Evolutionary conservation across 2,888 invertebrate genomes (phyloP), one percentile per base, ranked within the genome.

Genomic region (Drosophila demipolita): DNA sequence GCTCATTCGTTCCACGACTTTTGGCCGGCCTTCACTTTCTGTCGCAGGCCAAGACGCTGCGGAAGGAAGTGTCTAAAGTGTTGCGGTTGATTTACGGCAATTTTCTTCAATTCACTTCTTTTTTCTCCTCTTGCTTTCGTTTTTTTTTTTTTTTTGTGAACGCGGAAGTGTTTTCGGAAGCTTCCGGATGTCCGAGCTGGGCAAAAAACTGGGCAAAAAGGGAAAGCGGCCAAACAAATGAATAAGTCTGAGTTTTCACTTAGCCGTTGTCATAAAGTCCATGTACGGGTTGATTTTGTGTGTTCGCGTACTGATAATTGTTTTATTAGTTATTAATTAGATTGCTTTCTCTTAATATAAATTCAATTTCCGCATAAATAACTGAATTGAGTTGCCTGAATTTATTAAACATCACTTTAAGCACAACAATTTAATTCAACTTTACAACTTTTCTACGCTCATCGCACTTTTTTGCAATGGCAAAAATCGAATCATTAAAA

Each of bases 11-110:
- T 42, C 48, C 61, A 35, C 12, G 32, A 48, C 62, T n/a, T 33
- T 33, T 40, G 52, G 58, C 65, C 58, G 23, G 65, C 48, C 72
- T 69, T 67, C 74, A 74, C 77, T 72, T 77, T 77, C 66, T 80
- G 80, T 77, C 80, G 72, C 77, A 80, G 71, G 61, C 73, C 64
- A 68, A 68, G 66, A 62, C 68, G 74, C 68, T 73, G 73, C 75
- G 81, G 81, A 81, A 81, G 81, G 82, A 81, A 71, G 71, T 80
- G 74, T 74, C 80, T 67, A 80, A 80, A 80, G 80, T 80, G 80
- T 80, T 80, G 80, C 80, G 80, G 82, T 81, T 81, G 81, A 81
- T 81, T 81, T 81, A 81, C 81, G 81, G 80, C 71, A 59, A 71
- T 68, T 61, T 60, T 55, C 55, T 29, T 42, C 9, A 52, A 49